Percentiles rank a stretch among this genome's conserved stretches.
Evolutionary conservation across 2,888 invertebrate genomes (phyloP).

Genomic region (Apamea sordens): DNA sequence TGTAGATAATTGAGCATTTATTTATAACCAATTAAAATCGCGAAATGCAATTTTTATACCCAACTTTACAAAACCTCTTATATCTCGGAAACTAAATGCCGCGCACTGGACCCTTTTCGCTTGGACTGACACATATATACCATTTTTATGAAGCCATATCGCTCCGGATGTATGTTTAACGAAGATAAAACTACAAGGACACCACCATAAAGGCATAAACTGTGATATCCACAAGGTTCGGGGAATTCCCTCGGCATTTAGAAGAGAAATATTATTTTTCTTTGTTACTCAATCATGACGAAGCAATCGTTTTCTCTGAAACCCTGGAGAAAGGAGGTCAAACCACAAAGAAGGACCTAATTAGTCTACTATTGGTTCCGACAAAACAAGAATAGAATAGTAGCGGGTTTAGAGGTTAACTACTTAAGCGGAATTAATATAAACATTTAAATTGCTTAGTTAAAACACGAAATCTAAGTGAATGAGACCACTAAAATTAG

Average conservation of each 20-base stretch:
- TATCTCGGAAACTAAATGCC: too few relatives aligned
- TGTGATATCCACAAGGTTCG: constrained; percentile 20
- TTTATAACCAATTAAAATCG: too few relatives aligned
- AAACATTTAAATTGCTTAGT: constrained; percentile 27
- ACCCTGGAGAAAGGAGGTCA: constrained; percentile 49
- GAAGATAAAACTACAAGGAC: constrained; percentile 46
- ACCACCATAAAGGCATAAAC: not conserved
- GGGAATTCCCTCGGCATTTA: constrained; percentile 53
- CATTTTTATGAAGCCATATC: constrained; percentile 24
- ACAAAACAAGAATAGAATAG: constrained; percentile 25
- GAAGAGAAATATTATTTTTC: constrained; percentile 43
- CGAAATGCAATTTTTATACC: too few relatives aligned
- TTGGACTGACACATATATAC: too few relatives aligned
- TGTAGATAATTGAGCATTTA: too few relatives aligned
- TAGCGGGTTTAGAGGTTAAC: constrained; percentile 1
- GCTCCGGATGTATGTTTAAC: constrained; percentile 36
- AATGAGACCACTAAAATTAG: constrained; percentile 44
- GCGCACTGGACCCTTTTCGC: too few relatives aligned
- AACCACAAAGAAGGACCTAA: constrained; percentile 31
- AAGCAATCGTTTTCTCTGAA: constrained; percentile 42
- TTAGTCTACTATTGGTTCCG: constrained; percentile 24
- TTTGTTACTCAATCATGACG: constrained; percentile 40
- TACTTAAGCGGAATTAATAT: constrained; percentile 18
- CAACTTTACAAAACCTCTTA: too few relatives aligned
- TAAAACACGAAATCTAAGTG: constrained; percentile 26